Evolutionary conservation across 2,113 vertebrate genomes (phyloP), one percentile per base, ranked within the genome.

Genomic region (Atherinomorus stipes): DNA sequence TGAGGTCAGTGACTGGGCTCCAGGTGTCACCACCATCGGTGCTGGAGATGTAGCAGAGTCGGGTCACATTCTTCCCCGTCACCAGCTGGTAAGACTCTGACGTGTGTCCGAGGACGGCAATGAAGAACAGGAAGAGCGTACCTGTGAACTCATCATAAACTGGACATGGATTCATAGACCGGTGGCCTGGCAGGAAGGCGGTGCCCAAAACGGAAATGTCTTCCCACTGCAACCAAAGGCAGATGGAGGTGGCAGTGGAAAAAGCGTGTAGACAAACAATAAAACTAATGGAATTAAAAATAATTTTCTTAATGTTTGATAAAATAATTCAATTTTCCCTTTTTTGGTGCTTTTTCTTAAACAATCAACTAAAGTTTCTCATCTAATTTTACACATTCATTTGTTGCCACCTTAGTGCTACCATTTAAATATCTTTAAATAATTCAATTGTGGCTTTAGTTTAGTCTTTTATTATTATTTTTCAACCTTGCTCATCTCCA

Each of bases 161-260:
- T 0, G 98, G 98, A 62, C 97, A 99, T 5, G 97, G 97, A 85
- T 99, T 99, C 98, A 99, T 99, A 0, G 98, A 99, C 1, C 98
- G 93, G 76, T 98, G 94, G 42, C 94, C 95, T 13, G 91, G 89
- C 86, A 99, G 92, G 0, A 67, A 83, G 0, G 97, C 97, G 0
- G 93, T 94, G 49, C 91, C 92, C 75, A 99, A 86, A 51, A 95
- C 95, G 0, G 78, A 88, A 93, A 96, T 93, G 64, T 95, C 91
- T 15, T 94, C 95, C 97, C 98, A 99, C 98, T 99, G 89, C 28
- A 0, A 19, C 42, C 37, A 63, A 38, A 31, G 0, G 1, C 34
- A 26, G 12, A 34, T 15, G 28, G 11, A 42, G 38, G 28, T 11
- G 6, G 15, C 4, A 7, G 49, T 1, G 15, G 28, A 65, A 54